Evolutionary conservation across 2,888 invertebrate genomes (phyloP).

Genomic region (Dynastes hyllus): DNA sequence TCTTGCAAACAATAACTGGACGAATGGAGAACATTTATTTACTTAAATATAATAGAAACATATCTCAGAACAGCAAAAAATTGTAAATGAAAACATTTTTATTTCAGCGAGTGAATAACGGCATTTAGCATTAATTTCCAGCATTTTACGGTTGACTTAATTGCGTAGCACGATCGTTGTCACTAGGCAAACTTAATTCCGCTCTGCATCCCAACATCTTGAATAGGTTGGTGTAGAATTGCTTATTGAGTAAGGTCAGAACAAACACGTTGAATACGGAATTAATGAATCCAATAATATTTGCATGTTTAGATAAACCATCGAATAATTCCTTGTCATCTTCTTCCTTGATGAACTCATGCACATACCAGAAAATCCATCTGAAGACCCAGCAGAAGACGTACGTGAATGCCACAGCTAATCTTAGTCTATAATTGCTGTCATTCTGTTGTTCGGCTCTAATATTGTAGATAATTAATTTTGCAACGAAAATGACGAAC

Average conservation of each 20-base stretch:
- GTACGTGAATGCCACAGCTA: conserved; percentile 52
- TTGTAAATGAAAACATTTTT: not conserved
- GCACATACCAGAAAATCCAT: conserved; percentile 50
- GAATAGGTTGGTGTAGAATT: conserved; percentile 51
- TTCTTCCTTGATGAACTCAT: conserved; percentile 20
- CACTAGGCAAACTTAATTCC: conserved; percentile 47
- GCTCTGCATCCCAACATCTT: conserved; percentile 52
- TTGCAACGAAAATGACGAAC: conserved; percentile 50
- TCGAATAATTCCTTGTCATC: conserved; percentile 41
- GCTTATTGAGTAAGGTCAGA: conserved; percentile 51
- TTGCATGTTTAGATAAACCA: conserved; percentile 47
- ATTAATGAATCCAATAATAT: conserved; percentile 51
- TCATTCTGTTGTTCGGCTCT: conserved; percentile 51
- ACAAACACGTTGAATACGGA: conserved; percentile 52
- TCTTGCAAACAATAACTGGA: not conserved
- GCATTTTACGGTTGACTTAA: conserved; percentile 43
- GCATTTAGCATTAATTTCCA: not conserved
- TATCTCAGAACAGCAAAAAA: conserved; percentile 17
- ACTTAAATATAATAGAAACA: conserved; percentile 12
- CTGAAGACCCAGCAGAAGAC: conserved; percentile 52
- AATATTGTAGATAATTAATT: conserved; percentile 50
- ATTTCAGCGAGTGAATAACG: not conserved
- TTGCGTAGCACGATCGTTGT: conserved; percentile 50
- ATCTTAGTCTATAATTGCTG: conserved; percentile 51
- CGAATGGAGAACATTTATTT: not conserved